phyloP scores from a whole-genome alignment of 2,888 invertebrate genomes.

The Pollenia labialis region DNA sequence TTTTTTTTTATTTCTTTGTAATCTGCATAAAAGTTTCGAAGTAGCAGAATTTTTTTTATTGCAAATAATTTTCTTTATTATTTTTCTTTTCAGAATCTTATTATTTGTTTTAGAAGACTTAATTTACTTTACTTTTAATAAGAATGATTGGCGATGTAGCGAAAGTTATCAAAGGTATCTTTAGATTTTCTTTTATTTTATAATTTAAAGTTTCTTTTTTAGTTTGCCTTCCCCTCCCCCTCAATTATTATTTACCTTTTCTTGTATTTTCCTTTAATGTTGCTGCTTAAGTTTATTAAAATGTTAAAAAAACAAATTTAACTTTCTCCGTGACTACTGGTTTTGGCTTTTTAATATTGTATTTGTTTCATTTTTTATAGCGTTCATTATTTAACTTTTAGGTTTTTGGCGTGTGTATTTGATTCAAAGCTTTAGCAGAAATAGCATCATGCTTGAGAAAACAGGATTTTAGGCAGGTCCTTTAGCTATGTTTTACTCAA shows the following conservation, averaged over 20 bases:
- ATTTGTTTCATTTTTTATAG: constrained; percentile 24
- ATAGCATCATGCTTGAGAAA: no score
- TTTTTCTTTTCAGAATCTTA: not conserved
- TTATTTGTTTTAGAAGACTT: not conserved
- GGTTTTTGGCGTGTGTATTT: no score
- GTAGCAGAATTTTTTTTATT: no score
- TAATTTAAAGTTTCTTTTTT: not conserved
- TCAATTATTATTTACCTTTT: constrained; percentile 49
- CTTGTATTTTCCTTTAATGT: not conserved
- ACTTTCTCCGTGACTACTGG: not conserved
- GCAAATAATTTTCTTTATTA: no score
- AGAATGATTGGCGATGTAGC: no score
- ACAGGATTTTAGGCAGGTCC: no score
- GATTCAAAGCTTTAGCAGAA: no score
- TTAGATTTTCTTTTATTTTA: constrained; percentile 20
- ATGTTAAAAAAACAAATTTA: not conserved
- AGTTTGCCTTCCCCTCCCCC: no score
- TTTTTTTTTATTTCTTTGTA: no score
- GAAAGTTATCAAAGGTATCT: constrained; percentile 25
- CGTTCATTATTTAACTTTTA: no score
- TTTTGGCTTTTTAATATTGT: constrained; percentile 42
- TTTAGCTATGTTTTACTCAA: no score
- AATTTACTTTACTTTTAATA: not conserved
- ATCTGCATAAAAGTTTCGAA: no score
- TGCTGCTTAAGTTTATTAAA: constrained; percentile 46